Base-by-base conservation (phyloP, 2,113 vertebrate species). In the Naja naja region DNA sequence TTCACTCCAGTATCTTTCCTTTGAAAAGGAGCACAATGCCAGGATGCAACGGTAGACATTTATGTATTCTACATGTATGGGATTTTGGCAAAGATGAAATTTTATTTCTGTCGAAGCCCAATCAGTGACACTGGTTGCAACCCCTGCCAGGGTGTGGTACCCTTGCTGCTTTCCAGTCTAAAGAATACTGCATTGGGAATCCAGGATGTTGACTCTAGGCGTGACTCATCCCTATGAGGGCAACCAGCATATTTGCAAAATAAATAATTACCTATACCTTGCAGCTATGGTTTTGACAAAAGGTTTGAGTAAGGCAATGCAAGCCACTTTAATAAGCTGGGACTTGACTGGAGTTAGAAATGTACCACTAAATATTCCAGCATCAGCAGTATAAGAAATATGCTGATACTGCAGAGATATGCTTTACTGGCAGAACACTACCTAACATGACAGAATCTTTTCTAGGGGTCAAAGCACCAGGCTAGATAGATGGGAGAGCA, bases 31-130 rank as follows among this genome's bases (percentile, higher is more conserved):
- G 20, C 22, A 34, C 85, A 81, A 92, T 0, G 87, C 10, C 47
- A 95, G 95, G 94, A 94, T 91, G 93, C 94, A 91, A 93, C 92
- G 94, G 64, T 86, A 81, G 95, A 95, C 94, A 90, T 90, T 89
- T 92, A 74, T 92, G 23, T 23, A 47, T 81, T 89, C 27, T 60
- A 89, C 92, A 94, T 94, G 95, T 9, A 95, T 96, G 93, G 89
- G 94, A 91, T 94, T 95, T 43, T 91, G 94, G 90, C 56, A 93
- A 94, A 93, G 92, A 96, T 93, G 91, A 94, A 95, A 96, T 92
- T 96, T 90, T 93, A 86, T 85, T 94, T 85, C 64, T 60, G 52
- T 11, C 3, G 92, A 96, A 58, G 96, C 94, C 96, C 49, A 87
- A 49, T 49, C 47, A 8, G 52, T 69, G 92, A 85, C 86, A 91